phyloP scores from a whole-genome alignment of 2,888 invertebrate species.

The Tiphia femorata region DNA sequence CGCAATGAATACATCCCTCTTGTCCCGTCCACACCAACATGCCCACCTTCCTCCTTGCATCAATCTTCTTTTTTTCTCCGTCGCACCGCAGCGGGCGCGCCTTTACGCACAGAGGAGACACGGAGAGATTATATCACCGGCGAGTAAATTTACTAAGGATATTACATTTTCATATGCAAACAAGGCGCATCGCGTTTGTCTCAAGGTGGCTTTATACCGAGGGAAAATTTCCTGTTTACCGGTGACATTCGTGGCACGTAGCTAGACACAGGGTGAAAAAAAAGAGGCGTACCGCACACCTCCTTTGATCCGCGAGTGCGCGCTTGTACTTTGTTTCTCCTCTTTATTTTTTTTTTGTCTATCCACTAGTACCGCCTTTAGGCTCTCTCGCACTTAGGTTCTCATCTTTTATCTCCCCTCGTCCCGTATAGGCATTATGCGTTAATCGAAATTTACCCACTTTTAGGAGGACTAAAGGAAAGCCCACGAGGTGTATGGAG shows the following conservation, averaged over 20 bases:
- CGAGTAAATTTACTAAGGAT: conserved; percentile 40
- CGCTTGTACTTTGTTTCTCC: neutral
- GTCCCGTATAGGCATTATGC: neutral
- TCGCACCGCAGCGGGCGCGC: conserved; percentile 9
- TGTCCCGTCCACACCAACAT: neutral
- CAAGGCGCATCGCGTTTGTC: conserved; percentile 27
- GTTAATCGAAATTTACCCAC: too few species aligned
- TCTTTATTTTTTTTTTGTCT: neutral
- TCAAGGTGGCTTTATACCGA: conserved; percentile 23
- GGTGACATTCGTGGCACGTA: neutral
- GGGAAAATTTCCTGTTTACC: conserved; percentile 26
- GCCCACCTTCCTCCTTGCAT: conserved; percentile 4
- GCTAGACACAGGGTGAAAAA: conserved; percentile 6
- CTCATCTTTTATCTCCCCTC: neutral
- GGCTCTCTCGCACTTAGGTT: neutral
- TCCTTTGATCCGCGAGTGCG: neutral
- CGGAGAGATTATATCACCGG: conserved; percentile 25
- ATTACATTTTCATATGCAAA: conserved; percentile 33
- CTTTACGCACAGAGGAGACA: too few species aligned
- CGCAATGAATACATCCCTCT: neutral
- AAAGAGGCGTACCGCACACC: neutral
- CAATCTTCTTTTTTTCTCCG: conserved; percentile 6
- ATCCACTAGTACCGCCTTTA: too few species aligned
- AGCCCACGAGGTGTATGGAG: too few species aligned
- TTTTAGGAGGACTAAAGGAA: too few species aligned